Base-by-base conservation (phyloP, 2,888 invertebrate genomes). In the Hirtodrosophila duncani region DNA sequence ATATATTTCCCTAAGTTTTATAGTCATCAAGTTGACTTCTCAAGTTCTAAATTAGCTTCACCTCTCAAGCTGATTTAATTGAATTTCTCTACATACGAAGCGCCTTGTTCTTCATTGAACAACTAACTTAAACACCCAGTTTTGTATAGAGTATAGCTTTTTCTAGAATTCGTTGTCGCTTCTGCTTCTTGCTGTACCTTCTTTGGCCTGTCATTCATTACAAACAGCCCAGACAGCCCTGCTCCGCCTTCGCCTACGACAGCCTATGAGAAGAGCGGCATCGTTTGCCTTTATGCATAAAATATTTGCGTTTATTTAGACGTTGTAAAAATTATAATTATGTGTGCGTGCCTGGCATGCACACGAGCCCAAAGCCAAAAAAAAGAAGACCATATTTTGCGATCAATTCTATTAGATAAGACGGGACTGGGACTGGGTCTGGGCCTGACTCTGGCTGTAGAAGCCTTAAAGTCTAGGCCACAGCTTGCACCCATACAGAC, bases 321-420 rank as follows among this genome's bases (percentile, higher is more conserved):
- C 79, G 65, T 78, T 77, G 75, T 77, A 77, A 77, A 77, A 79
- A 77, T 81, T 81, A 81, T 77, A 77, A 77, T 77, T 77, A 77
- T 74, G 79, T 67, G 71, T 63, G 63, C 75, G 75, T 77, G 75
- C 59, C 38, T 33, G 27, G 41, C 67, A 70, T 81, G 30, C 52
- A 38, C 44, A 74, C 61, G 41, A 60, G 44, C 10, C 23, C 13
- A 14, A 9, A 34, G 18, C 8, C 18, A 21, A 16, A n/a, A 3
- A 31, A 69, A 63, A 56, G 49, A 46, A 58, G 60, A 56, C 79
- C 75, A 71, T 75, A 72, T 80, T 77, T 72, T 67, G 62, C 51
- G 75, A 81, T 75, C 79, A 63, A 50, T 60, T 69, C 53, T 34
- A 63, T 81, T 65, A 74, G 81, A 81, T 81, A 75, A 77, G 55